Conservation (phyloP, 2,888 invertebrate species). For the Hartigia nigra region DNA sequence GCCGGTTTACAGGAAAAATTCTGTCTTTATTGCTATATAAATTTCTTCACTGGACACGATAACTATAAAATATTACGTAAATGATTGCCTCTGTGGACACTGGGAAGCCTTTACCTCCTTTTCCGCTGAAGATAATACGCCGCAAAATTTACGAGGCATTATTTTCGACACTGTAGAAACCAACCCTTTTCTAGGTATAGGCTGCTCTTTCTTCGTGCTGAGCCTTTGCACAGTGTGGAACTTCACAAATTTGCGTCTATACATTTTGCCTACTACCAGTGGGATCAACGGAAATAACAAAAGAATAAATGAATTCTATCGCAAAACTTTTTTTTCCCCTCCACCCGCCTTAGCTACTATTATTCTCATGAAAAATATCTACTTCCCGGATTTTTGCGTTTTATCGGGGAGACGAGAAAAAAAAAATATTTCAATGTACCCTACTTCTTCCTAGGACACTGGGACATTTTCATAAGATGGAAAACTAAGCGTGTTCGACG, state of each 20-base stretch:
- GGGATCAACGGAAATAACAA: neutral
- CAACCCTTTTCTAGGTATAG: conserved; percentile 22
- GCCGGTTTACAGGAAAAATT: conserved; percentile 15
- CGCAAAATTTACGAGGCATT: conserved; percentile 57
- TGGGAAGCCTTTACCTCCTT: conserved; percentile 8
- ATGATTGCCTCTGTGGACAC: conserved; percentile 47
- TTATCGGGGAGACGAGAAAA: conserved; percentile 20
- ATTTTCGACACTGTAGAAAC: conserved; percentile 31
- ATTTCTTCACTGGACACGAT: conserved; percentile 60
- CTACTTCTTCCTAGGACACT: conserved; percentile 12
- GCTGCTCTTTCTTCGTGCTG: conserved; percentile 44
- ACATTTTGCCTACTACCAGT: neutral
- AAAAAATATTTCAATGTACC: conserved; percentile 22
- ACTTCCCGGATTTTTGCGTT: conserved; percentile 1
- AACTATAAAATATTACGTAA: conserved; percentile 64
- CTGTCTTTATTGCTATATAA: conserved; percentile 56
- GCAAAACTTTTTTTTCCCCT: neutral
- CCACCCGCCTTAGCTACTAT: neutral
- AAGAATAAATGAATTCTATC: neutral
- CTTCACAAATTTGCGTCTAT: neutral
- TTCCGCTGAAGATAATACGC: conserved; percentile 60
- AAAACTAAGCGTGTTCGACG: conserved; percentile 32
- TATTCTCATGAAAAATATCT: neutral
- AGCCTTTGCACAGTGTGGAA: neutral
- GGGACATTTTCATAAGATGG: conserved; percentile 48